A percentile compares a stretch with the other conserved stretches of the same genome.
These are phyloP conservation scores for Coremacera marginata DNA, from an alignment of 2,888 invertebrate species.

Conservation along the genomic window DNA sequence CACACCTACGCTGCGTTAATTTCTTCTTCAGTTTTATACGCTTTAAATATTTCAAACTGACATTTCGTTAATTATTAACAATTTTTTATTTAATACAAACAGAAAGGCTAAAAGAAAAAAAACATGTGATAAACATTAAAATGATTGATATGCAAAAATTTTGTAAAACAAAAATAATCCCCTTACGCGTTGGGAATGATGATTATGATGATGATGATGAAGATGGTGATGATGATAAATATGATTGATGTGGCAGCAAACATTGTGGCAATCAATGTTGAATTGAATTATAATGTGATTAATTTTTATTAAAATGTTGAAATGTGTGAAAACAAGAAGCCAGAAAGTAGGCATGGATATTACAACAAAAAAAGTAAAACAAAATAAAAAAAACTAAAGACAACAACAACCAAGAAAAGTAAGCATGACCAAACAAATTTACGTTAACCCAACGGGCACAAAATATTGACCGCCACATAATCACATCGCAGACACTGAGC, in stretches of 20 bases:
- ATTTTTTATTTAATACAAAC: no score
- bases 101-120: no score
- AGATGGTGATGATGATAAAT: background rate
- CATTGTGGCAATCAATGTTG: conserved; percentile 17
- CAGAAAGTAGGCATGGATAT: background rate
- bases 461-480: conserved; percentile 9
- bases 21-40: no score
- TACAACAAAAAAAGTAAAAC: background rate
- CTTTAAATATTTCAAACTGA: no score
- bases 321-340: background rate
- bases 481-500: conserved; percentile 13
- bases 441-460: background rate
- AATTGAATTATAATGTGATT: conserved; percentile 33
- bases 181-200: background rate
- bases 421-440: background rate
- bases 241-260: conserved; percentile 32
- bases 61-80: no score
- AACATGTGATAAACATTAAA: no score
- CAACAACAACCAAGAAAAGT: background rate
- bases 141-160: no score
- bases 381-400: no score
- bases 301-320: conserved; percentile 24
- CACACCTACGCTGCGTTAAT: no score
- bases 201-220: background rate
- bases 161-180: no score